Percentiles rank a stretch among this genome's conserved stretches.
phyloP scores from a whole-genome alignment of 2,113 vertebrate genomes.

The Pteruthius melanotis region DNA sequence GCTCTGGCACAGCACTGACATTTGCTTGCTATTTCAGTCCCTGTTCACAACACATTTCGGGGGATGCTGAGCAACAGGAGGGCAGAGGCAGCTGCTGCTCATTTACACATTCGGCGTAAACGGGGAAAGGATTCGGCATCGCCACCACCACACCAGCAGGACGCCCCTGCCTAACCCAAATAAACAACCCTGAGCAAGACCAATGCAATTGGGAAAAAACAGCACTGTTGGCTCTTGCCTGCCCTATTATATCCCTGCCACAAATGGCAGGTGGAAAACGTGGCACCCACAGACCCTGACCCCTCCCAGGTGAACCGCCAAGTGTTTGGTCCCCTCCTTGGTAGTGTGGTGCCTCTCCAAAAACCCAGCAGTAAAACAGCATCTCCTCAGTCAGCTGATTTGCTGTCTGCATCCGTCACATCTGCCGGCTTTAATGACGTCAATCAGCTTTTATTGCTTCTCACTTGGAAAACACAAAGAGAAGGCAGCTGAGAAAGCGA shows the following conservation, averaged over 20 bases:
- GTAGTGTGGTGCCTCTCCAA: not conserved
- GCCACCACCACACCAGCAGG: not conserved
- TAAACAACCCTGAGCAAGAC: not conserved
- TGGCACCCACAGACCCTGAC: too few relatives aligned
- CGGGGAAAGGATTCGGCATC: not conserved
- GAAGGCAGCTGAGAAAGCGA: conserved; percentile 24
- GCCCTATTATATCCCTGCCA: not conserved
- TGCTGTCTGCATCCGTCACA: conserved; percentile 6
- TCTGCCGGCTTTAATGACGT: conserved; percentile 23
- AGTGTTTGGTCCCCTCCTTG: not conserved
- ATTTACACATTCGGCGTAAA: not conserved
- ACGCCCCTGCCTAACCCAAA: not conserved
- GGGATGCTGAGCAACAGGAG: conserved; percentile 28
- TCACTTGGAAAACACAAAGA: conserved; percentile 37
- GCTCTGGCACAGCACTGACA: not conserved
- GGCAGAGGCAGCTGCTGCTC: conserved; percentile 35
- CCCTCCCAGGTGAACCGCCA: not conserved
- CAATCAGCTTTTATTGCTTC: conserved; percentile 43
- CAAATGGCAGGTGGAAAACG: not conserved
- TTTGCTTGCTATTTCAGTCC: conserved; percentile 14
- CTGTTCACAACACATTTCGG: not conserved
- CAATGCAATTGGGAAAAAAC: not conserved
- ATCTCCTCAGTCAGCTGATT: conserved; percentile 16
- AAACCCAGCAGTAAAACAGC: not conserved
- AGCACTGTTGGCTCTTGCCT: not conserved